Conservation (phyloP, 2,113 vertebrate genomes). For the Prochilodus magdalenae region DNA sequence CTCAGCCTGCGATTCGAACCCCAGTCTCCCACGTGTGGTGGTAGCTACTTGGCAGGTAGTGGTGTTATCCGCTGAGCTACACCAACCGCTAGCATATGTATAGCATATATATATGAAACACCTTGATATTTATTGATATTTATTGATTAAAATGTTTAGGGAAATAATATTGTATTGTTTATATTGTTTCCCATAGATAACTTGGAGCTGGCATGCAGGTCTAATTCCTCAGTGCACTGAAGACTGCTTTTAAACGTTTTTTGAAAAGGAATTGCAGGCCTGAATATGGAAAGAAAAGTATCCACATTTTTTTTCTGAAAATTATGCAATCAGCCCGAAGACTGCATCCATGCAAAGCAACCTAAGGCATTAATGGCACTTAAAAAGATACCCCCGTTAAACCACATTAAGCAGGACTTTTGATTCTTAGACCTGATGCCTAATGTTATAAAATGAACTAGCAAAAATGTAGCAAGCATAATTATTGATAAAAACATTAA, state of each 20-base stretch:
- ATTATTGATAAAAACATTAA: conserved; percentile 59
- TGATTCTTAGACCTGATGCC: conserved; percentile 20
- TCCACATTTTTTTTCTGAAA: conserved; percentile 12
- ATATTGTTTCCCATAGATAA: conserved; percentile 39
- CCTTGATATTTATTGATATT: no score
- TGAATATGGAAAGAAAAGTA: conserved; percentile 36
- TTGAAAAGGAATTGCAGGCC: background rate
- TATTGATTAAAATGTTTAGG: background rate
- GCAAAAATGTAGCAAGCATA: conserved; percentile 50
- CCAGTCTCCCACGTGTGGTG: no score
- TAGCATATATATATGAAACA: no score
- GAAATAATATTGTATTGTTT: conserved; percentile 6
- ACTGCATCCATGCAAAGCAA: background rate
- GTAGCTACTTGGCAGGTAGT: no score
- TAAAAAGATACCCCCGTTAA: conserved; percentile 1
- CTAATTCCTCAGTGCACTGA: conserved; percentile 24
- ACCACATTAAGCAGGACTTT: conserved; percentile 10
- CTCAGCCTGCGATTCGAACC: no score
- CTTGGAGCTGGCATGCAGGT: conserved; percentile 27
- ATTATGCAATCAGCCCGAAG: background rate
- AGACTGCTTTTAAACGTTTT: conserved; percentile 23
- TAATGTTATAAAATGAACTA: conserved; percentile 56
- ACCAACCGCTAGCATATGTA: no score
- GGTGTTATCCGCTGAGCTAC: no score
- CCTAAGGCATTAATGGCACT: conserved; percentile 33